Evolutionary conservation across 30 jellyfish, hydroid and myxozoan species (phyloP).

Genomic region (Aurelia aurita complex sp. Pacific): DNA sequence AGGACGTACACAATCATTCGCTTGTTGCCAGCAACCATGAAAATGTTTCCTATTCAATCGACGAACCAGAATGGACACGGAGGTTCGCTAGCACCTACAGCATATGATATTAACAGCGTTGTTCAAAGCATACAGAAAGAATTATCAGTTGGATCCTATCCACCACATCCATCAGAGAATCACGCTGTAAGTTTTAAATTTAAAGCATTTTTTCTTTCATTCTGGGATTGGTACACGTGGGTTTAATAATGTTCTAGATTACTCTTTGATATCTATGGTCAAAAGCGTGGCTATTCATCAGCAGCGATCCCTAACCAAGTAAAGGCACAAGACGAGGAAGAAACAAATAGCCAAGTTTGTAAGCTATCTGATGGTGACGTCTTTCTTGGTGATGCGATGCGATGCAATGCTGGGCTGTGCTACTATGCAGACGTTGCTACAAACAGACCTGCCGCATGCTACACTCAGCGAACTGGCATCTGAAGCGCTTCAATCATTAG

Average conservation of each 20-base stretch:
- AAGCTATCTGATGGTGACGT: background rate
- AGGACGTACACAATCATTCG: constrained; percentile 14
- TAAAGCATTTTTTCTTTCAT: background rate
- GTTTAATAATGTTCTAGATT: too few relatives aligned
- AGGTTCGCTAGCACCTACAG: constrained; percentile 40
- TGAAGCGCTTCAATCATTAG: background rate
- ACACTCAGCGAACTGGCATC: background rate
- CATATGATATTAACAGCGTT: constrained; percentile 59
- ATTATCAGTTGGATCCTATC: constrained; percentile 59
- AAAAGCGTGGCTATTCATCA: background rate
- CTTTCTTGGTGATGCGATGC: background rate
- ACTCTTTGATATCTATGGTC: too few relatives aligned
- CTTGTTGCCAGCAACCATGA: constrained; percentile 55
- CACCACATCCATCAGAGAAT: background rate
- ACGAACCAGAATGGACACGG: constrained; percentile 48
- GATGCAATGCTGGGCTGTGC: background rate
- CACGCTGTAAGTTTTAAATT: constrained; percentile 37
- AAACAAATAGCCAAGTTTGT: background rate
- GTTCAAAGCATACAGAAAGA: constrained; percentile 72
- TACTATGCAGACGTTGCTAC: background rate
- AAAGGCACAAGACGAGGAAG: too few relatives aligned
- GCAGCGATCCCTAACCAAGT: too few relatives aligned
- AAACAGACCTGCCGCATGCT: background rate
- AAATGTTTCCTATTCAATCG: constrained; percentile 63
- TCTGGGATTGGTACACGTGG: too few relatives aligned